phyloP scores from a whole-genome alignment of 2,113 vertebrate species.

The Falcunculus frontatus region DNA sequence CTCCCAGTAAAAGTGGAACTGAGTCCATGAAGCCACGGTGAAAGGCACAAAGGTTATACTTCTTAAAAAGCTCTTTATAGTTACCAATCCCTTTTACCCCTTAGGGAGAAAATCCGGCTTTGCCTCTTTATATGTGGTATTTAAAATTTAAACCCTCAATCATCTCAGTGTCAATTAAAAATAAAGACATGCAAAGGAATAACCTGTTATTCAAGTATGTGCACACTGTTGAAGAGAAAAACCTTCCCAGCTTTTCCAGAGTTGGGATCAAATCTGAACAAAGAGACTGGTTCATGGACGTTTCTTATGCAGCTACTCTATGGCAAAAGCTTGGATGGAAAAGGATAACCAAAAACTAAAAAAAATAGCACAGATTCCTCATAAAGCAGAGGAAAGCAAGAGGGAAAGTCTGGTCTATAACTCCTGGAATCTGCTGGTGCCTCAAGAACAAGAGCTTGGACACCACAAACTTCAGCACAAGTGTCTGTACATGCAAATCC shows the following conservation, averaged over 20 bases:
- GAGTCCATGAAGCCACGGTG: not conserved
- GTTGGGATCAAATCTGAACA: not conserved
- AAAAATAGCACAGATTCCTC: not conserved
- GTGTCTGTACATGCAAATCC: not conserved
- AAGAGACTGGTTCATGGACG: not conserved
- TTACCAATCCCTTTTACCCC: not conserved
- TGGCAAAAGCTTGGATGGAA: not conserved
- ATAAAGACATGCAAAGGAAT: constrained; percentile 23
- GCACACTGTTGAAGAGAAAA: not conserved
- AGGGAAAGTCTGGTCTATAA: not conserved
- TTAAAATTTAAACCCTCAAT: not conserved
- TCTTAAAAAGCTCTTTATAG: not conserved
- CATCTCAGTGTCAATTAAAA: not conserved
- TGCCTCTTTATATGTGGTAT: not conserved
- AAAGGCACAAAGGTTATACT: constrained; percentile 20
- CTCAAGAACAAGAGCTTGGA: not conserved
- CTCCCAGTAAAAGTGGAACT: not conserved
- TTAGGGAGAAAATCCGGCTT: not conserved
- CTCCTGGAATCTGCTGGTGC: not conserved
- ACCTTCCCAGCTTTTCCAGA: not conserved
- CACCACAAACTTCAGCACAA: not conserved
- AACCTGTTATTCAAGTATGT: constrained; percentile 14
- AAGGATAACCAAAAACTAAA: not conserved
- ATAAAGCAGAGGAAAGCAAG: not conserved
- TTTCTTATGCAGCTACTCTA: not conserved